Evolutionary conservation across 2,113 vertebrate genomes (phyloP), one percentile per base, ranked within the genome.

Genomic region (Chaenogobius annularis): DNA sequence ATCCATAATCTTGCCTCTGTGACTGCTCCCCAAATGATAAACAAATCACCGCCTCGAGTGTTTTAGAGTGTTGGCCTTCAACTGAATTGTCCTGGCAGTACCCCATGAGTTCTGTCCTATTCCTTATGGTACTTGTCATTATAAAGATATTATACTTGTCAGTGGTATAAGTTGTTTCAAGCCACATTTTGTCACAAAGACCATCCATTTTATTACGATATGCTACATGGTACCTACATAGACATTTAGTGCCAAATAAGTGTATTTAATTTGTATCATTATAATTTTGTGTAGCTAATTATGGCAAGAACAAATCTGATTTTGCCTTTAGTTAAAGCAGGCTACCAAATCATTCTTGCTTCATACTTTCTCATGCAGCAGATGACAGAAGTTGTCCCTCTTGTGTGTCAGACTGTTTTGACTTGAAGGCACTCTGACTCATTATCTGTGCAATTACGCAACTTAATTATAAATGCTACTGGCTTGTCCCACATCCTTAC

Each of bases 391-490:
- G 74, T 75, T 47, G 48, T 72, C 68, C 74, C 72, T 65, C 72
- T 69, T 80, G 77, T 79, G 80, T 84, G 79, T 81, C 83, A 50
- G 43, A 80, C 77, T 82, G 83, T 75, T 85, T 80, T 80, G 47
- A 88, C 89, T 88, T 61, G 62, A 77, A 88, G 81, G 86, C 83
- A 85, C 72, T 74, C 61, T 83, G 81, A 91, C 69, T 88, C 78
- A 85, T 88, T 90, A 87, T 88, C 82, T 78, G 77, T 85, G 81
- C 84, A 90, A 88, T 91, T 86, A 90, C 59, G 73, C 82, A 85
- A 85, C 78, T 81, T 88, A 85, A 91, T 91, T 88, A 84, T 67
- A 13, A 77, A 19, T 68, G 81, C 86, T 80, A 37, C 61, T 47
- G 40, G 86, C 84, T 23, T 78, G 72, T 79, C 79, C 85, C 14